Base-by-base conservation (phyloP, 2,113 vertebrate species). In the Gila orcuttii region DNA sequence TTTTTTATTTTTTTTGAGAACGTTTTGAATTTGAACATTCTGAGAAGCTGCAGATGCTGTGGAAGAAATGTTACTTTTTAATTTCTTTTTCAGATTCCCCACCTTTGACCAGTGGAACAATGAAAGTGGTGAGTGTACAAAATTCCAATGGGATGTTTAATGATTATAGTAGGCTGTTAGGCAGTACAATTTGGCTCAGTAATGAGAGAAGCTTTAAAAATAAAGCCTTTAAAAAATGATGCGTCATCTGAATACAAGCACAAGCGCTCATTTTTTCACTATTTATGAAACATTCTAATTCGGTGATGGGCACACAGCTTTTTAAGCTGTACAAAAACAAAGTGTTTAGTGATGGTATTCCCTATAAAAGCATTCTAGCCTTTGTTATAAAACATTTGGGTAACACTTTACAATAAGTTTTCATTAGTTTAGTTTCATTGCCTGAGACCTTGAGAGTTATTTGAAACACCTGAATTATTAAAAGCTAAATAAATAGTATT, bases 71-170 rank as follows among this genome's bases (percentile, higher is more conserved):
- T 47, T 6, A 68, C 2, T 66, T 68, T 76, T 77, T 64, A 10
- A 19, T 79, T 31, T 75, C 45, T 74, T 85, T 78, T 57, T 4
- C 36, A 89, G 88, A 82, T 64, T 23, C 86, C 60, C 86, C 88
- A 33, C 31, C 74, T 5, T 39, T 87, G 82, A 83, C 19, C 79
- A 89, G 83, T 39, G 88, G 88, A 60, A 75, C 33, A 62, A 81
- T 89, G 64, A 59, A 60, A 85, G 88, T 89, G 88, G 88, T 89
- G 85, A 19, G 88, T 83, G 50, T 2, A 45, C 0, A 79, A 62
- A 1, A 25, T 39, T 47, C 25, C 10, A 59, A 3, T 59, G 7
- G 13, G 5, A 25, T 62, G 52, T 33, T 57, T 59, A 31, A 55
- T 31, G 21, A n/a, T 42, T 62, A 39, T n/a, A 79, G 13, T 4